Evolutionary conservation across 2,797 vertebrate species (phyloP).

Genomic region (Sarcoramphus papa): DNA sequence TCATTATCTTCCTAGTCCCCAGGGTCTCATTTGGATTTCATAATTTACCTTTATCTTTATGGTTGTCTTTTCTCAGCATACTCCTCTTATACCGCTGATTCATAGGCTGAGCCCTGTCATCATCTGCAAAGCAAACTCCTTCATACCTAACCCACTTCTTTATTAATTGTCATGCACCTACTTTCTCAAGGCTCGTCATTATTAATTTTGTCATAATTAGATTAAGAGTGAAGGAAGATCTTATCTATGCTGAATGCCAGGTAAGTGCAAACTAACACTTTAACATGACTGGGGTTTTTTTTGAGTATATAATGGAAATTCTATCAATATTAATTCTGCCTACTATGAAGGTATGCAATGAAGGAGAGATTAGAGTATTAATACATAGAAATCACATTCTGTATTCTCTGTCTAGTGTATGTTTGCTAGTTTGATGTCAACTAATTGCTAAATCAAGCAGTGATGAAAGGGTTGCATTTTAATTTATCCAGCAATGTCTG

Average conservation of each 20-base stretch:
- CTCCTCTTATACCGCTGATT: neutral
- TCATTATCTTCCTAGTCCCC: neutral
- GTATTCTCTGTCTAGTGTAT: neutral
- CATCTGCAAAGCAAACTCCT: neutral
- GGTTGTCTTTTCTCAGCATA: neutral
- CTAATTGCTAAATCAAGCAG: constrained; percentile 29
- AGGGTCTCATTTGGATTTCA: neutral
- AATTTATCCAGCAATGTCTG: neutral
- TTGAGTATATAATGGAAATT: neutral
- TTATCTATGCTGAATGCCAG: neutral
- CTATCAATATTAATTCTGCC: neutral
- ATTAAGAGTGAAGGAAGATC: neutral
- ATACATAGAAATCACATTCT: neutral
- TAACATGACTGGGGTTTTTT: neutral
- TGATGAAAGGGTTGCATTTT: neutral
- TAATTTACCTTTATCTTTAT: neutral
- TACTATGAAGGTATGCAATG: neutral
- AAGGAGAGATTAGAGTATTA: neutral
- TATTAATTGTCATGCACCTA: neutral
- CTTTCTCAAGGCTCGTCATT: neutral
- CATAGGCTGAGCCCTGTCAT: neutral
- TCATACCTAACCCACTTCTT: neutral
- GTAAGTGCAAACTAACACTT: neutral
- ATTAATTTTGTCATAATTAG: constrained; percentile 18
- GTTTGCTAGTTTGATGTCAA: neutral